Conservation (phyloP, 2,888 invertebrate genomes). For the Drosophila cyrtoloma region DNA sequence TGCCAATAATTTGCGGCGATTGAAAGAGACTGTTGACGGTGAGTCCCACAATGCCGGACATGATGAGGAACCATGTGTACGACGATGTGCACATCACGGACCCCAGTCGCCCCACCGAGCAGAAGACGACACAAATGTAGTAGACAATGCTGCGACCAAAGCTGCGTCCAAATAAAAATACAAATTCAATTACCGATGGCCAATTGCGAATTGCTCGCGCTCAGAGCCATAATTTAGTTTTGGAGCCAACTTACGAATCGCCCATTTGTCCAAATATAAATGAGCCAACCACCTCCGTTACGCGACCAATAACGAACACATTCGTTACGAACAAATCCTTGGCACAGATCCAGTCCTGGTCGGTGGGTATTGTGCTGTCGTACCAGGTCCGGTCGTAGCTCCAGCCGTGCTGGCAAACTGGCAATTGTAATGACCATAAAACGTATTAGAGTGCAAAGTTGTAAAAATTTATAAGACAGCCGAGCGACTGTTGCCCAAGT, state of each 20-base stretch:
- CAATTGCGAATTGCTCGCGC: constrained; percentile 8
- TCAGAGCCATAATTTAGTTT: constrained; percentile 42
- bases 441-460: constrained; percentile 82
- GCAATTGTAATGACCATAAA: constrained; percentile 68
- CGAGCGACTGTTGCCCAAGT: constrained; percentile 49
- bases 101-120: constrained; percentile 85
- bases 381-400: constrained; percentile 87
- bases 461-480: constrained; percentile 75
- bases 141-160: constrained; percentile 86
- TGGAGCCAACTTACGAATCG: constrained; percentile 86
- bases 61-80: constrained; percentile 85
- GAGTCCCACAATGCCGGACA: constrained; percentile 85
- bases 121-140: constrained; percentile 85
- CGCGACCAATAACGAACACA: constrained; percentile 86
- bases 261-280: constrained; percentile 87
- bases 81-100: constrained; percentile 84
- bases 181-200: constrained; percentile 69
- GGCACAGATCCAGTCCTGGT: constrained; percentile 87
- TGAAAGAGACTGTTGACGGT: constrained; percentile 86
- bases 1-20: constrained; percentile 86
- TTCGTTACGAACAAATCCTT: constrained; percentile 86
- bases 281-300: constrained; percentile 87
- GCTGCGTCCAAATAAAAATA: constrained; percentile 75
- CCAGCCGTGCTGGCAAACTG: constrained; percentile 87
- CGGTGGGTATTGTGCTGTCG: constrained; percentile 86